Percentiles rank a stretch among this genome's conserved stretches.
Evolutionary conservation across 2,113 vertebrate species (phyloP).

Genomic region (Pseudopipra pipra): DNA sequence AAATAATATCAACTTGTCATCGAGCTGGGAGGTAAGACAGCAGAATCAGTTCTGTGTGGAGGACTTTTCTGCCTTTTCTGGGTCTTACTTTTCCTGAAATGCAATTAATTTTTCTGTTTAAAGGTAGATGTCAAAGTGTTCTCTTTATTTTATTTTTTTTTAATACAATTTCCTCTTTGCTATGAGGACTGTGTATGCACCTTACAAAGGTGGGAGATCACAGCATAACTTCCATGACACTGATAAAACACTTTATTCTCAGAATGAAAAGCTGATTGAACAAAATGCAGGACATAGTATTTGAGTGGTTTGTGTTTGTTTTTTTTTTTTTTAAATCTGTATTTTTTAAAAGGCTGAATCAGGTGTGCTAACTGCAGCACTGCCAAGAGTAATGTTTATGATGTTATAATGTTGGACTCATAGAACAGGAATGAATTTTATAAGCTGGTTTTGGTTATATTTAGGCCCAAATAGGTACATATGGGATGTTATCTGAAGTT

Average conservation of each 20-base stretch:
- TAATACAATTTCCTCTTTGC: not conserved
- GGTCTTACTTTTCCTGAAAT: not conserved
- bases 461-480: not conserved
- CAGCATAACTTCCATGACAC: not conserved
- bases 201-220: not conserved
- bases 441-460: not conserved
- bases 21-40: not conserved
- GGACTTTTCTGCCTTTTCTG: not conserved
- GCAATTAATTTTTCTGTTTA: not conserved
- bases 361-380: not conserved
- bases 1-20: not conserved
- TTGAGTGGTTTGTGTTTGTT: not conserved
- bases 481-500: not conserved
- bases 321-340: not conserved
- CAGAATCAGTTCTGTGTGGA: not conserved
- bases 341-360: not conserved
- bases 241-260: not conserved
- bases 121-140: not conserved
- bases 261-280: not conserved
- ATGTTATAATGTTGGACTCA: not conserved
- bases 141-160: not conserved
- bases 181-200: rapidly evolving
- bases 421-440: not conserved
- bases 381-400: not conserved
- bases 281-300: not conserved